These are phyloP conservation scores for Chouioia cunea DNA, from an alignment of 2,888 invertebrate genomes.

Conservation along the genomic window DNA sequence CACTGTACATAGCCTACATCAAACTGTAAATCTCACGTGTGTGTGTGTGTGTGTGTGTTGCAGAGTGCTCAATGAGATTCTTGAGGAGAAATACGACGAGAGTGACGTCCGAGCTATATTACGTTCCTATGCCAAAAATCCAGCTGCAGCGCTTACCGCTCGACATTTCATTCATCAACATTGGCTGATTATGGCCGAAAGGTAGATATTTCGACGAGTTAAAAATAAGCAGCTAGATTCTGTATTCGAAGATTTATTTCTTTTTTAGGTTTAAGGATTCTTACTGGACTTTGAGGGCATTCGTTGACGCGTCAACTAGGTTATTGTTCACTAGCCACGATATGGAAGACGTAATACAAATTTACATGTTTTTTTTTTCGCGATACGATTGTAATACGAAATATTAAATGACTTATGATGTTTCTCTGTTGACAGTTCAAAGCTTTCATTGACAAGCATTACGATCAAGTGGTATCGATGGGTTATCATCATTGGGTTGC, in stretches of 20 bases:
- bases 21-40: not conserved
- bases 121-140: slow-evolving; percentile 57
- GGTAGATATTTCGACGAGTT: slow-evolving; percentile 50
- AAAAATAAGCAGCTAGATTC: not conserved
- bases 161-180: slow-evolving; percentile 58
- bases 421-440: slow-evolving; percentile 56
- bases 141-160: slow-evolving; percentile 58
- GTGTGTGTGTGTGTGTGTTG: too few species aligned
- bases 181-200: slow-evolving; percentile 58
- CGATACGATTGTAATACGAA: not conserved
- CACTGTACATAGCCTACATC: too few species aligned
- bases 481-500: slow-evolving; percentile 49
- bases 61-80: slow-evolving; percentile 60
- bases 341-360: slow-evolving; percentile 57
- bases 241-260: not conserved
- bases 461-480: slow-evolving; percentile 55
- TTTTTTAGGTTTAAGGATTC: slow-evolving; percentile 56
- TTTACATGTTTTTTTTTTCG: not conserved
- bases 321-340: slow-evolving; percentile 58
- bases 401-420: slow-evolving; percentile 1
- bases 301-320: slow-evolving; percentile 56
- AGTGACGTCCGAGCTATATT: slow-evolving; percentile 57
- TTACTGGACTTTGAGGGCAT: slow-evolving; percentile 55
- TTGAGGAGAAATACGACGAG: slow-evolving; percentile 54
- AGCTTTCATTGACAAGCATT: slow-evolving; percentile 56